phyloP scores from a whole-genome alignment of 2,113 vertebrate genomes.

The Corythornis cristatus region DNA sequence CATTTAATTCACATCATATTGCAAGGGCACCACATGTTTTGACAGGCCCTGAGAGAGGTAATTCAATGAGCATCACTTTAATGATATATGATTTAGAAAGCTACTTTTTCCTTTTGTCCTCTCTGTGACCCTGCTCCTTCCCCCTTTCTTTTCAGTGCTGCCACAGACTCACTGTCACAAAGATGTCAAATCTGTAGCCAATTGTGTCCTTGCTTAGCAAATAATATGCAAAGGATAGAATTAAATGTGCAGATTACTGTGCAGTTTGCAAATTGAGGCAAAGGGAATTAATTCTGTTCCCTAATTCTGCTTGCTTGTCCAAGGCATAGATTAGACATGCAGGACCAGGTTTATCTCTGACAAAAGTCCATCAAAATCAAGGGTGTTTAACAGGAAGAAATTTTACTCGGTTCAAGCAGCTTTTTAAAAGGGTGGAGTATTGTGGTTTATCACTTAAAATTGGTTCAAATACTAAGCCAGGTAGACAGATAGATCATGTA shows the following conservation, averaged over 20 bases:
- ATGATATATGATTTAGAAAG: slow-evolving; percentile 74
- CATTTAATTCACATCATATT: slow-evolving; percentile 69
- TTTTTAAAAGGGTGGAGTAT: not conserved
- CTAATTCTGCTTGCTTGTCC: not conserved
- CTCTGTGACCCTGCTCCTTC: slow-evolving; percentile 63
- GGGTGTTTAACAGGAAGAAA: not conserved
- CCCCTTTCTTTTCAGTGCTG: slow-evolving; percentile 27
- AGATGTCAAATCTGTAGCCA: slow-evolving; percentile 23
- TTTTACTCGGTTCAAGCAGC: not conserved
- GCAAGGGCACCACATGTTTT: slow-evolving; percentile 64
- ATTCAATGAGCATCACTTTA: slow-evolving; percentile 74
- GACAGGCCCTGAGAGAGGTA: slow-evolving; percentile 70
- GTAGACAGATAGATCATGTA: not conserved
- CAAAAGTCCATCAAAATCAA: not conserved
- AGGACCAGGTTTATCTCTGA: not conserved
- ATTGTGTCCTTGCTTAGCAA: not conserved
- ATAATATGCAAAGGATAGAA: not conserved
- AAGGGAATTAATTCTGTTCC: not conserved
- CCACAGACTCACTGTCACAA: slow-evolving; percentile 31
- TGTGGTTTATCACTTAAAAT: not conserved
- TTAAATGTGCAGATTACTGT: not conserved
- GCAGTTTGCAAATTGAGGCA: not conserved
- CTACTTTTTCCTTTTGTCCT: slow-evolving; percentile 70
- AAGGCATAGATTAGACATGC: not conserved
- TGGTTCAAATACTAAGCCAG: accelerated